Evolutionary conservation across 1,140 invertebrate species (phyloP).

Genomic region (Drosophila malerkotliana): DNA sequence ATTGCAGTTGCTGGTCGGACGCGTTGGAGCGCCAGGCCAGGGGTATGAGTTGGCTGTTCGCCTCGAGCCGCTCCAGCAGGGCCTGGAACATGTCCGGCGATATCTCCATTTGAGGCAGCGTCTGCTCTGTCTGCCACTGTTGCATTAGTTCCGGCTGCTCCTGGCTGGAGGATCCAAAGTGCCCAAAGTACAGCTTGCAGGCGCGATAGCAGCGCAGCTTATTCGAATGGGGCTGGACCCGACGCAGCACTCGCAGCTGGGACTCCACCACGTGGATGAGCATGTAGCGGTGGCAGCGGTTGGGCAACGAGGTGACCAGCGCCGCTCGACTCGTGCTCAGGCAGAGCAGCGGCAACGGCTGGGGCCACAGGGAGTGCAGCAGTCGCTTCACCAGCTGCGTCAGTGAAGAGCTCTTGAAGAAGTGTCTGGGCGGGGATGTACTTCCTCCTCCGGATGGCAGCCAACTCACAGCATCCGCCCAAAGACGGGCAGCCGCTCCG

Average conservation of each 20-base stretch:
- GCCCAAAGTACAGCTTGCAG: slow-evolving; percentile 57
- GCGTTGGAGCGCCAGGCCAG: slow-evolving; percentile 38
- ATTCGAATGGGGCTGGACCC: slow-evolving; percentile 3
- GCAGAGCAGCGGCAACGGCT: slow-evolving; percentile 24
- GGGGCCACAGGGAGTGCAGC: slow-evolving; percentile 45
- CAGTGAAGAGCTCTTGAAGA: slow-evolving; percentile 51
- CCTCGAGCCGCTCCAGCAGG: slow-evolving; percentile 26
- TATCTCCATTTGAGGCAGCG: slow-evolving; percentile 57
- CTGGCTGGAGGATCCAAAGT: slow-evolving; percentile 9
- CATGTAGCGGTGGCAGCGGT: slow-evolving; percentile 51
- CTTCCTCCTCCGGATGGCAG: background rate
- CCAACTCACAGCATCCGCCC: slow-evolving; percentile 64
- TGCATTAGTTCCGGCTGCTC: slow-evolving; percentile 11
- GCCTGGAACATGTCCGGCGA: slow-evolving; percentile 56
- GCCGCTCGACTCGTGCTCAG: slow-evolving; percentile 44
- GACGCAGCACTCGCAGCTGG: slow-evolving; percentile 57
- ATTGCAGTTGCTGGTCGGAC: slow-evolving; percentile 36
- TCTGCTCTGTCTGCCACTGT: slow-evolving; percentile 50
- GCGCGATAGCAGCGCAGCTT: slow-evolving; percentile 41
- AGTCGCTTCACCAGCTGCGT: slow-evolving; percentile 55
- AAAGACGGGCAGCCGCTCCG: slow-evolving; percentile 57
- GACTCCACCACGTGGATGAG: slow-evolving; percentile 68
- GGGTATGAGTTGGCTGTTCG: slow-evolving; percentile 37
- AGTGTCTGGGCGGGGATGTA: slow-evolving; percentile 13
- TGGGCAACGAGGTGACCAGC: slow-evolving; percentile 48